Conservation (phyloP, 1,140 invertebrate genomes). For the Drosophila tropicalis region DNA sequence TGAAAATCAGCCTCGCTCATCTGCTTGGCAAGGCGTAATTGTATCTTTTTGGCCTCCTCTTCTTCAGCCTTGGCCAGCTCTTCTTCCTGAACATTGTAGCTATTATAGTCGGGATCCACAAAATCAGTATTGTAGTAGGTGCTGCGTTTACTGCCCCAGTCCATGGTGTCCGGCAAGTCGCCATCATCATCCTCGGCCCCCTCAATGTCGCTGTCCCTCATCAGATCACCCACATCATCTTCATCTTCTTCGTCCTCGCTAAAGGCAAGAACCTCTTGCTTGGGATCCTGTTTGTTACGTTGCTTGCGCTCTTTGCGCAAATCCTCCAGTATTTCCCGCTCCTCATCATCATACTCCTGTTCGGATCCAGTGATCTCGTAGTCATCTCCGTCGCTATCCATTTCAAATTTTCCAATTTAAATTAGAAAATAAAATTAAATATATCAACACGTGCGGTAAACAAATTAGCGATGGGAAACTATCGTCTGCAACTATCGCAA, state of each 20-base stretch:
- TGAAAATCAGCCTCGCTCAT: constrained; percentile 92
- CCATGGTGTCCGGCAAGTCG: constrained; percentile 89
- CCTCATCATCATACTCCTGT: constrained; percentile 87
- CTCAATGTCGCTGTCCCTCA: constrained; percentile 89
- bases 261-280: constrained; percentile 87
- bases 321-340: constrained; percentile 87
- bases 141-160: constrained; percentile 93
- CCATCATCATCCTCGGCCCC: constrained; percentile 88
- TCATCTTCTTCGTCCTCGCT: constrained; percentile 83
- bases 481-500: background rate
- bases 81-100: constrained; percentile 88
- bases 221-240: constrained; percentile 83
- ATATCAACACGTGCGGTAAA: constrained; percentile 66
- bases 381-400: constrained; percentile 79
- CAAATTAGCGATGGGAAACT: constrained; percentile 32
- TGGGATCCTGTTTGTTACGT: constrained; percentile 85
- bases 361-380: constrained; percentile 89
- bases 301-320: constrained; percentile 84
- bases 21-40: constrained; percentile 90
- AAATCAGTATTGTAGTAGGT: constrained; percentile 94
- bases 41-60: constrained; percentile 92
- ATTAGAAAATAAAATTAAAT: background rate
- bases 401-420: constrained; percentile 3
- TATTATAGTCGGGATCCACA: constrained; percentile 93
- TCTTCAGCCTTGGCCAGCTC: constrained; percentile 92